Evolutionary conservation across 2,888 invertebrate species (phyloP), one percentile per base, ranked within the genome.

Genomic region (Coenonympha arcania): DNA sequence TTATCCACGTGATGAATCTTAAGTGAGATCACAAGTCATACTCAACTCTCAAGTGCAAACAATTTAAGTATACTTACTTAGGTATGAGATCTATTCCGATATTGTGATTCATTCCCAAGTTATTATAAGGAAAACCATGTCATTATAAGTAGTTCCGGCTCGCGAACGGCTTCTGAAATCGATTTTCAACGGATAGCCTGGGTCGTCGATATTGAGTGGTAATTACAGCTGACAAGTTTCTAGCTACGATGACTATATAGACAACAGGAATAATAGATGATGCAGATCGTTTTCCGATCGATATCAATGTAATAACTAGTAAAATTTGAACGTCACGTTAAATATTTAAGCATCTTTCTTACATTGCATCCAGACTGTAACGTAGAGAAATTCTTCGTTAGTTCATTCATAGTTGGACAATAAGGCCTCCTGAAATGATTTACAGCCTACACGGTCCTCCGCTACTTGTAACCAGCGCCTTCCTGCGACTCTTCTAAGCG

Each of bases 311-410:
- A 13, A 33, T 45, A 26, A 48, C 9, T n/a, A 13, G 28, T 45
- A 26, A 48, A 6, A 34, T 37, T 15, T 41, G 52, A 33, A 43
- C 20, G 40, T 47, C 36, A 40, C 9, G 13, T 52, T 22, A 52
- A 36, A 48, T 49, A 53, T 53, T 53, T 20, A 52, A 31, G 36
- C 20, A 6, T 19, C 4, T n/a, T 5, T 2, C 6, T 6, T 44
- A 40, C 28, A 37, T 37, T 13, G 11, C 39, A n/a, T n/a, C 39
- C 13, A 39, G 9, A 15, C 24, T 13, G 11, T 19, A 18, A 4
- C 11, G n/a, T 19, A 8, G 15, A 15, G 34, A n/a, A 28, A 9
- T 11, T 28, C 9, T 11, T 30, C 6, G 1, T 6, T 36, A n/a
- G n/a, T 11, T 19, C n/a, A n/a, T n/a, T n/a, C n/a, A n/a, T n/a